phyloP scores from a whole-genome alignment of 2,888 invertebrate genomes.

The Strigamia maritima region DNA sequence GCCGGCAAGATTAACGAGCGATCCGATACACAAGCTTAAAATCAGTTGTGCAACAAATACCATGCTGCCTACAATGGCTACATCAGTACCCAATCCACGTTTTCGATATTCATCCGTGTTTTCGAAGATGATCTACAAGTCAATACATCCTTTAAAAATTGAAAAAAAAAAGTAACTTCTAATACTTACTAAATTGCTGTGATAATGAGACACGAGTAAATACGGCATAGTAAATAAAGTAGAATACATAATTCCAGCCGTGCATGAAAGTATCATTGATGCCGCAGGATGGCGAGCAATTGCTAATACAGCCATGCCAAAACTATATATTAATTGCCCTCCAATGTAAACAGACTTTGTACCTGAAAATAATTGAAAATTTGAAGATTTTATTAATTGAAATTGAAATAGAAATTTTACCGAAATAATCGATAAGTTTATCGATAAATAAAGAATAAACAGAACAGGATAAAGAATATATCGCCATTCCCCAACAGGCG shows the following conservation, averaged over 20 bases:
- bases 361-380: constrained; percentile 56
- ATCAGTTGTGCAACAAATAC: constrained; percentile 92
- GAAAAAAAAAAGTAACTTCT: background rate
- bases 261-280: constrained; percentile 84
- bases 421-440: constrained; percentile 69
- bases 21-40: constrained; percentile 80
- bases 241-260: constrained; percentile 95
- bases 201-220: constrained; percentile 87
- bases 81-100: constrained; percentile 91
- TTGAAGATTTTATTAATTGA: no score
- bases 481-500: constrained; percentile 94
- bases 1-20: constrained; percentile 70
- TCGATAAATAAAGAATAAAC: constrained; percentile 87
- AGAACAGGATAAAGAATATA: constrained; percentile 83
- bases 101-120: constrained; percentile 43
- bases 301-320: constrained; percentile 85
- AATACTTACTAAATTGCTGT: constrained; percentile 74
- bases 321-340: constrained; percentile 80
- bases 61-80: constrained; percentile 92
- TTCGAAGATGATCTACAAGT: constrained; percentile 35
- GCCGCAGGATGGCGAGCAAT: constrained; percentile 56
- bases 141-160: background rate
- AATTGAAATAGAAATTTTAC: constrained; percentile 50
- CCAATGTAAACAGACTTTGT: constrained; percentile 83
- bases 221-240: constrained; percentile 97